Base-by-base conservation (phyloP, 2,888 invertebrate species). In the Pterobdella sp. region DNA sequence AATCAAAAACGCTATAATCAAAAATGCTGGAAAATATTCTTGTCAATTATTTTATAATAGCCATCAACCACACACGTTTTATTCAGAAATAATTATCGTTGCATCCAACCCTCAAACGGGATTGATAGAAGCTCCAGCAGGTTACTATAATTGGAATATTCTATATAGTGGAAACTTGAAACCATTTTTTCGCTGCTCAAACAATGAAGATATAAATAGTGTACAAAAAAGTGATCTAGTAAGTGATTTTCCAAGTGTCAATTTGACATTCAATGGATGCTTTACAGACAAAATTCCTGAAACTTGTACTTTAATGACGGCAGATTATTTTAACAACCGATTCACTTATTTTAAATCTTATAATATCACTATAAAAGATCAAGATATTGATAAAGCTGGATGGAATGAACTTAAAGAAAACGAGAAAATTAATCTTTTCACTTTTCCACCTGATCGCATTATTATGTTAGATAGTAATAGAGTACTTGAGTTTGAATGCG, bases 151-250 rank as follows among this genome's bases (percentile, higher is more conserved):
- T 3, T 69, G 69, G 69, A 34, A 31, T 3, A 18, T 69, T 14
- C 26, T 29, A n/a, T 69, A 49, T 52, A 32, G 32, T 22, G 69
- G 69, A 18, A 42, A 37, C 18, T 29, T 69, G 31, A 69, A 52
- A 32, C 69, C 69, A 14, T 49, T 49, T n/a, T 37, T 69, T 29
- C 69, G 42, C 69, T 69, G 69, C 32, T 26, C 69, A 0, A 69
- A 69, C 34, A 34, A 52, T 22, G 29, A 52, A n/a, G 42, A 52
- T 7, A 34, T 69, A 1, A 42, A 69, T 52, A 32, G 69, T 1
- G 60, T 56, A 22, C n/a, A 4, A 22, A n/a, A 14, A 56, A 42
- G 22, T 14, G 60, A 56, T 26, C 18, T 26, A 22, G n/a, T 3
- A 26, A n/a, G 26, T 26, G n/a, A 56, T 56, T 22, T 26, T 26